Evolutionary conservation across 1,140 invertebrate genomes (phyloP).

Genomic region (Caenorhabditis latens): DNA sequence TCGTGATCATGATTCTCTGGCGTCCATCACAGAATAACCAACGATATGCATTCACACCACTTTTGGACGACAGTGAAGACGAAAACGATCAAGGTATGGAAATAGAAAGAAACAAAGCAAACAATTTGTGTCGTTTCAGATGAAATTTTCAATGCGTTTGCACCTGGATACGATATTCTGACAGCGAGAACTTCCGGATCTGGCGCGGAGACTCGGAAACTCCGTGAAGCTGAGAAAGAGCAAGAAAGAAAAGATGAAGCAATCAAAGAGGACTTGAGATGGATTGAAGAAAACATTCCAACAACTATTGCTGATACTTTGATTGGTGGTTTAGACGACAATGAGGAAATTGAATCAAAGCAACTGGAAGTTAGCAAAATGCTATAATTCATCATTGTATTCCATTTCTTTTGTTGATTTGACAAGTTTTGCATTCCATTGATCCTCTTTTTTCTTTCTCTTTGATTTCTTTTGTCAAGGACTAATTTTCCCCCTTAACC

Average conservation of each 20-base stretch:
- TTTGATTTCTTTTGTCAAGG: background rate
- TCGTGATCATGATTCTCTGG: slow-evolving; percentile 94
- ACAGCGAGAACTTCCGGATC: slow-evolving; percentile 48
- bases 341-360: slow-evolving; percentile 80
- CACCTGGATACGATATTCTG: slow-evolving; percentile 53
- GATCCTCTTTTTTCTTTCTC: background rate
- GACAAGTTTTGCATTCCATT: slow-evolving; percentile 29
- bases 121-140: slow-evolving; percentile 62
- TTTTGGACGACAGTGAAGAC: slow-evolving; percentile 87
- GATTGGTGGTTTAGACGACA: slow-evolving; percentile 78
- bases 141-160: slow-evolving; percentile 70
- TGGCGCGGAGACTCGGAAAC: slow-evolving; percentile 56
- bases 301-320: slow-evolving; percentile 79
- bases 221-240: slow-evolving; percentile 61
- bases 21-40: slow-evolving; percentile 94
- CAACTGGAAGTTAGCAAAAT: slow-evolving; percentile 80
- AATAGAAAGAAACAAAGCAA: background rate
- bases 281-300: slow-evolving; percentile 81
- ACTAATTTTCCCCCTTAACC: background rate
- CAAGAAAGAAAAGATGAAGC: slow-evolving; percentile 59
- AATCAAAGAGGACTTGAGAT: slow-evolving; percentile 79
- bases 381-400: slow-evolving; percentile 75
- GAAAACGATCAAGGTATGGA: slow-evolving; percentile 78
- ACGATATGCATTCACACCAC: slow-evolving; percentile 90
- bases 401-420: background rate